Evolutionary conservation across 2,888 invertebrate species (phyloP), one percentile per base, ranked within the genome.

Genomic region (Agrotis puta): DNA sequence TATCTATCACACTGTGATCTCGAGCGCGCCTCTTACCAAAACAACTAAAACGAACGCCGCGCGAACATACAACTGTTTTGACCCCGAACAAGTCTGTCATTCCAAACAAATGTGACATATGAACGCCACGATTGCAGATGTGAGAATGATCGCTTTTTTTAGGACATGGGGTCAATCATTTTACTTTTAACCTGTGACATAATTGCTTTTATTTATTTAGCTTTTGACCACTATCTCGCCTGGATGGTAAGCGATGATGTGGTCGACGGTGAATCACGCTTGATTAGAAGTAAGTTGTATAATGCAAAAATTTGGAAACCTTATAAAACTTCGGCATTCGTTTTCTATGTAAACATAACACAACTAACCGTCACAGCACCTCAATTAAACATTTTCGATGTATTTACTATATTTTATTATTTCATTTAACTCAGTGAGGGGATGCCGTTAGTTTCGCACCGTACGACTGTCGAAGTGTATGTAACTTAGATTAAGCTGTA

Each of bases 381-480:
- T 62, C 76, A 53, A 48, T 64, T 59, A 73, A 79, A 62, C 64
- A 57, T 91, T 94, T 92, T 94, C 82, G 94, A 94, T 88, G 89
- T 92, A 90, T 94, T 93, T 94, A 92, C 91, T 89, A 67, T 80
- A 76, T 86, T 86, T 88, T 86, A 87, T 85, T 87, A 87, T 85
- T 87, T 86, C 73, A 86, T 88, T 89, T 87, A 73, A 66, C 50
- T 82, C 81, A 71, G 74, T 85, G 83, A 84, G 73, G 79, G 64
- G 63, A 72, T 71, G 79, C 51, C 47, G 70, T 57, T 85, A 81
- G 82, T 88, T 87, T 87, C 85, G 85, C 82, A 77, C 82, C 81
- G 85, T 90, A 87, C 90, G 94, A 93, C 92, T 93, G 93, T 94
- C 90, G 87, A 85, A 69, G 85, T 91, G 88, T 88, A 86, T 91